phyloP scores from a whole-genome alignment of 2,113 vertebrate genomes.

The Labeo catla region DNA sequence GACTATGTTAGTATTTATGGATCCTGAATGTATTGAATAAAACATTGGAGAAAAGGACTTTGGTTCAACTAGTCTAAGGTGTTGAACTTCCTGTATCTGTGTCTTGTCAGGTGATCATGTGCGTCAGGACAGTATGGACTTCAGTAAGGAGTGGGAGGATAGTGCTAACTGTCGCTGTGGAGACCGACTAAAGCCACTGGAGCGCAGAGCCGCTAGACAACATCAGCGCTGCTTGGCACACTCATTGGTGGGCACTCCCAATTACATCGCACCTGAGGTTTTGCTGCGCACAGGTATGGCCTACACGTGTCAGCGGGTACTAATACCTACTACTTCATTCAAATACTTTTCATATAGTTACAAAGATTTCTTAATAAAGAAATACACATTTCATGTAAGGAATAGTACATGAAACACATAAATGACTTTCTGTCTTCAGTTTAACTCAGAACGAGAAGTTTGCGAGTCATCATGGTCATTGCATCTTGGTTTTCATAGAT shows the following conservation, averaged over 20 bases:
- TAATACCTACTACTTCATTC: background rate
- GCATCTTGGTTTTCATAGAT: background rate
- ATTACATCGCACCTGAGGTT: constrained; percentile 97
- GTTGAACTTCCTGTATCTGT: background rate
- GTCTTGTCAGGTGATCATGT: constrained; percentile 85
- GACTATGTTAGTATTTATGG: background rate
- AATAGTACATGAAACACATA: background rate
- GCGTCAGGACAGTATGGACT: constrained; percentile 98
- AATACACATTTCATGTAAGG: background rate
- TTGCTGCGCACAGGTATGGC: constrained; percentile 88
- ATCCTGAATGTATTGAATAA: background rate
- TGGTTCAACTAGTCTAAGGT: background rate
- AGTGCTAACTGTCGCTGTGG: constrained; percentile 88
- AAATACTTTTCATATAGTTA: background rate
- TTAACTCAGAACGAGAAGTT: background rate
- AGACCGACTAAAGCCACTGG: constrained; percentile 91
- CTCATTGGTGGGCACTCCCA: constrained; percentile 95
- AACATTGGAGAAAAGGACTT: background rate
- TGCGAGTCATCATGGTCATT: background rate
- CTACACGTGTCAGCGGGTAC: too few species aligned
- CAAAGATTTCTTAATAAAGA: background rate
- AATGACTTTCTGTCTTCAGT: background rate
- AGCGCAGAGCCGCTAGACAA: constrained; percentile 91
- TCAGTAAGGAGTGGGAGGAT: constrained; percentile 97
- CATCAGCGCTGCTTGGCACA: constrained; percentile 97